Evolutionary conservation across 1,140 invertebrate species (phyloP).

Genomic region (Stegodyphus mimosarum): DNA sequence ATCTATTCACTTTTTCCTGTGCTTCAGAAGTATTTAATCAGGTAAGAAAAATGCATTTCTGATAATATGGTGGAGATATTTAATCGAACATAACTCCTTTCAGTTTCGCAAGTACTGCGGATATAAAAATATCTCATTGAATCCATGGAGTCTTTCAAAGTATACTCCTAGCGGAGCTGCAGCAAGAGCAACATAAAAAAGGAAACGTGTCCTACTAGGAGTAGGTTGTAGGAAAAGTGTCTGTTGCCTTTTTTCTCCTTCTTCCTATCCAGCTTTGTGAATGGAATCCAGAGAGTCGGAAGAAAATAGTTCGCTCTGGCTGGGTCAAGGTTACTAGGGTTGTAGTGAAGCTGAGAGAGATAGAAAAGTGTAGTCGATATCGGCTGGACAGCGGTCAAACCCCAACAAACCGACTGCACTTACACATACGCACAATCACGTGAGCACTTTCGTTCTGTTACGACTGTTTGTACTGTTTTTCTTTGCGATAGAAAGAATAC

Average conservation of each 20-base stretch:
- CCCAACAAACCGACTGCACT: slow-evolving; percentile 1
- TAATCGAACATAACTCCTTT: too few relatives aligned
- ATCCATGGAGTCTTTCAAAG: too few relatives aligned
- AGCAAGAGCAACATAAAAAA: neutral
- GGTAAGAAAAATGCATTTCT: too few relatives aligned
- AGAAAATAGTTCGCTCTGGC: slow-evolving; percentile 36
- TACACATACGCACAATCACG: slow-evolving; percentile 27
- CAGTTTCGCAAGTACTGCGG: too few relatives aligned
- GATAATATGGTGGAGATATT: too few relatives aligned
- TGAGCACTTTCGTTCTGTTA: slow-evolving; percentile 13
- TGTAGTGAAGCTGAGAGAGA: slow-evolving; percentile 26
- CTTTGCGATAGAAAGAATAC: neutral
- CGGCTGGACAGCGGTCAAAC: slow-evolving; percentile 35
- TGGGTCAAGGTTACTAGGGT: slow-evolving; percentile 33
- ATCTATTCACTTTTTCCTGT: too few relatives aligned
- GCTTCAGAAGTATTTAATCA: too few relatives aligned
- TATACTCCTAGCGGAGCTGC: too few relatives aligned
- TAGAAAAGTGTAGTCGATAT: slow-evolving; percentile 35
- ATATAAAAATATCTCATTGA: too few relatives aligned
- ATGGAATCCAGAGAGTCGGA: slow-evolving; percentile 32
- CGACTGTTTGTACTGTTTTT: neutral
- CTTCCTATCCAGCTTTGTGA: slow-evolving; percentile 37
- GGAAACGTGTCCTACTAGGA: slow-evolving; percentile 29
- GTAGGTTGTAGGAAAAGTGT: slow-evolving; percentile 24
- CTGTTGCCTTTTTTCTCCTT: slow-evolving; percentile 1